Evolutionary conservation across 2,797 vertebrate genomes (phyloP), one percentile per base, ranked within the genome.

Genomic region (Pitangus sulphuratus): DNA sequence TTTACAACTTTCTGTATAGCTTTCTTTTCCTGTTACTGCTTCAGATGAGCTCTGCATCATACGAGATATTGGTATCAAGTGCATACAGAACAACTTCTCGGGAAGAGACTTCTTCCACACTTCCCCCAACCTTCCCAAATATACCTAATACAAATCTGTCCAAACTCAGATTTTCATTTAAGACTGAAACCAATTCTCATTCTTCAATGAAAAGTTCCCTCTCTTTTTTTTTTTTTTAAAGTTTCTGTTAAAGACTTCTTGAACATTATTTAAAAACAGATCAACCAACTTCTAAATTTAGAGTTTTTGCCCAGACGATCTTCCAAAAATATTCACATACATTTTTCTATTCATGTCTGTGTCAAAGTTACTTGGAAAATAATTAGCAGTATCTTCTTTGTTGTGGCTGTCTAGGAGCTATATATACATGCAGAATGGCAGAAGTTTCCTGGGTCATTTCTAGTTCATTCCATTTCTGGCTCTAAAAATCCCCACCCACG

Each of bases 401-500:
- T 95, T 87, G 76, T 90, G 69, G 72, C 79, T 94, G 91, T 58
- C 84, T 78, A 56, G 65, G 26, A 84, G 76, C 56, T 89, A 82
- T 60, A 85, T 77, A 89, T 71, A 85, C 12, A 40, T 15, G 18
- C 12, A 87, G 37, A 91, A 90, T 24, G 15, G 79, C 54, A 94
- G 69, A 84, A 88, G 33, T 54, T 94, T 81, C 90, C 80, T 44
- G 62, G 93, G 93, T 94, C 77, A 90, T 82, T 95, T 79, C 83
- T 84, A 70, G 87, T 94, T 91, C 79, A 60, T 91, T 80, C 72
- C 15, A 31, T 83, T 91, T 84, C 74, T 95, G 40, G 24, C 37
- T 88, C 65, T 62, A 60, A 8, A 84, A 86, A 93, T 70, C 62
- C 33, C 28, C 37, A 92, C 62, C 79, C 74, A 84, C 83, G 58